These are phyloP conservation scores for Ornithorhynchus anatinus DNA, from an alignment of 2,113 vertebrate species.

Conservation along the genomic window DNA sequence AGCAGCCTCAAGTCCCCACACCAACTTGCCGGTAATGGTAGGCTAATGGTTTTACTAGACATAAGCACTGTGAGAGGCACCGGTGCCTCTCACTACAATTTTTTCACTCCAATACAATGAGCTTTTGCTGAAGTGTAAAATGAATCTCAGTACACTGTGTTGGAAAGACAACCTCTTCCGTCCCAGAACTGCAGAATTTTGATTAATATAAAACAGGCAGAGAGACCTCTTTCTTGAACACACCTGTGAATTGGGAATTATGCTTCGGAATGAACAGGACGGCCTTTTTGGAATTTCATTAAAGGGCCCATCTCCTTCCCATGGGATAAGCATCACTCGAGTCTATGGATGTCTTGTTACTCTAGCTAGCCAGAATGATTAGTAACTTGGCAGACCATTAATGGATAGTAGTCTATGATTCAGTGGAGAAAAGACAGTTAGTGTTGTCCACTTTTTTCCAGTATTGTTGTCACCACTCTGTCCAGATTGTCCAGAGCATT, in stretches of 20 bases:
- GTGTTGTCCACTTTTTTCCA: too few species aligned
- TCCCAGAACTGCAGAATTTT: neutral
- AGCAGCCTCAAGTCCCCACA: conserved; percentile 8
- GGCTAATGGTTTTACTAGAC: neutral
- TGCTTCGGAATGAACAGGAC: conserved; percentile 12
- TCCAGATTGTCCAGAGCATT: too few species aligned
- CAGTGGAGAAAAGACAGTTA: too few species aligned
- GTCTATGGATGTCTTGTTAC: conserved; percentile 24
- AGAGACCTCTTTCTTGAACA: neutral
- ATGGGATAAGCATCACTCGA: conserved; percentile 1
- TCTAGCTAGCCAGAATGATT: too few species aligned
- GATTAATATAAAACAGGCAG: conserved; percentile 23
- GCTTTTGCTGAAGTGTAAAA: neutral
- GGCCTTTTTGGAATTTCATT: conserved; percentile 25
- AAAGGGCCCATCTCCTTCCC: conserved; percentile 14
- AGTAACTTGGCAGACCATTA: too few species aligned
- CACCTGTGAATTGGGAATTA: neutral
- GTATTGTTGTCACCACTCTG: too few species aligned
- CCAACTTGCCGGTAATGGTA: conserved; percentile 21
- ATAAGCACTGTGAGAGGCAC: neutral
- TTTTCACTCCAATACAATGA: conserved; percentile 5
- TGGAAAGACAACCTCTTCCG: neutral
- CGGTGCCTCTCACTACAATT: conserved; percentile 13
- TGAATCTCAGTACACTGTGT: neutral
- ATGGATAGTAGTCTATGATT: too few species aligned